Evolutionary conservation across 2,113 vertebrate genomes (phyloP), one percentile per base, ranked within the genome.

Genomic region (Calypte anna): DNA sequence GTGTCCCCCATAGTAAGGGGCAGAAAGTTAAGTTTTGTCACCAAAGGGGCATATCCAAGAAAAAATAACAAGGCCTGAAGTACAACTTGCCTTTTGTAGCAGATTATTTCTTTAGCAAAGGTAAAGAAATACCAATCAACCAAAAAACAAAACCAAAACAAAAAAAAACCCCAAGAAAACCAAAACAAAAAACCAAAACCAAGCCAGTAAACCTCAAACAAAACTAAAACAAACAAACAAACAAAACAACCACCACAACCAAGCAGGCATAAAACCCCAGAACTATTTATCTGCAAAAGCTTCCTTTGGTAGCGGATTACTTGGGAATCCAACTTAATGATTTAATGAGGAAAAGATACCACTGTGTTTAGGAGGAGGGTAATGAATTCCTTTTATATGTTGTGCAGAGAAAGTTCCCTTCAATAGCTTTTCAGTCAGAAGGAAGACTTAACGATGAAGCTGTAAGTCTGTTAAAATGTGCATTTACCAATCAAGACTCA

Each of bases 1-100:
- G 14, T 21, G 58, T n/a, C 20, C 0, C 2, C 10, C 30, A 27
- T 27, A 90, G 16, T 58, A 88, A 61, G 0, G 0, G 16, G 23
- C 30, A 89, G 46, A 40, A 68, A 80, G 25, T 36, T 30, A 68
- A 80, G 25, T 36, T 30, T 59, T 48, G 19, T 53, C 55, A 86
- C 27, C n/a, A 88, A 83, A 17, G 3, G n/a, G 9, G 16, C 23
- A 66, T 8, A 13, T 15, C 63, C 38, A 61, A 27, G 14, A 53
- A 61, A 58, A 58, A 33, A 7, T 7, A 80, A 28, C 73, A 27
- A 80, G 7, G 28, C 51, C 43, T 43, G 12, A 67, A 43, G 43
- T 38, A 16, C 73, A 59, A 21, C 10, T 77, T 46, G 51, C 40
- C 27, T 88, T 54, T n/a, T 10, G 4, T 8, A 28, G 76, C 14